Conservation (phyloP, 2,797 vertebrate species). For the Pteronotus mesoamericanus region DNA sequence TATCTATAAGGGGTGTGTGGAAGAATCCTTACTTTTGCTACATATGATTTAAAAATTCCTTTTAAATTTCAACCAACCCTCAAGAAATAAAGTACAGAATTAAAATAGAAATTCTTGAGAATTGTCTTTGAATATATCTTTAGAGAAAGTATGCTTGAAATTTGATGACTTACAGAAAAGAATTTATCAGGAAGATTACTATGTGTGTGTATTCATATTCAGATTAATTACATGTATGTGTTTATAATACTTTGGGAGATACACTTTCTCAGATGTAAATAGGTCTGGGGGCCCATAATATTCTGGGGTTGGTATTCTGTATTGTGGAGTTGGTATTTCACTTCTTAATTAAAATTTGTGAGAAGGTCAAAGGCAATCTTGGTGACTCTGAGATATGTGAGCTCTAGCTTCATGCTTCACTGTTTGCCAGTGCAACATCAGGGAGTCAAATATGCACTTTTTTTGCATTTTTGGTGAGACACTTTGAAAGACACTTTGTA, state of each 20-base stretch:
- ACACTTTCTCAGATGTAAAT: not conserved
- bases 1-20: not conserved
- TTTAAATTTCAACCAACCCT: constrained; percentile 3
- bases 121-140: not conserved
- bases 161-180: not conserved
- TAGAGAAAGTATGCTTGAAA: constrained; percentile 24
- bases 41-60: not conserved
- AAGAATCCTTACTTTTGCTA: not conserved
- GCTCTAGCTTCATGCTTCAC: not conserved
- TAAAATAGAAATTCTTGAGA: constrained; percentile 33
- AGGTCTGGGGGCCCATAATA: not conserved
- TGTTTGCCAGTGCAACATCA: not conserved
- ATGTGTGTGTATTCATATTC: not conserved
- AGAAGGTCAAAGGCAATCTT: not conserved
- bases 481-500: not conserved
- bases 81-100: not conserved
- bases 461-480: not conserved
- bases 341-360: not conserved
- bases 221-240: not conserved
- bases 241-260: not conserved
- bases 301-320: not conserved
- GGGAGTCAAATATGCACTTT: not conserved
- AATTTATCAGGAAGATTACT: not conserved
- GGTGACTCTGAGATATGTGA: not conserved
- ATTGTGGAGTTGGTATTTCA: not conserved